Base-by-base conservation (phyloP, 2,888 invertebrate genomes). In the Tenodera sinensis region DNA sequence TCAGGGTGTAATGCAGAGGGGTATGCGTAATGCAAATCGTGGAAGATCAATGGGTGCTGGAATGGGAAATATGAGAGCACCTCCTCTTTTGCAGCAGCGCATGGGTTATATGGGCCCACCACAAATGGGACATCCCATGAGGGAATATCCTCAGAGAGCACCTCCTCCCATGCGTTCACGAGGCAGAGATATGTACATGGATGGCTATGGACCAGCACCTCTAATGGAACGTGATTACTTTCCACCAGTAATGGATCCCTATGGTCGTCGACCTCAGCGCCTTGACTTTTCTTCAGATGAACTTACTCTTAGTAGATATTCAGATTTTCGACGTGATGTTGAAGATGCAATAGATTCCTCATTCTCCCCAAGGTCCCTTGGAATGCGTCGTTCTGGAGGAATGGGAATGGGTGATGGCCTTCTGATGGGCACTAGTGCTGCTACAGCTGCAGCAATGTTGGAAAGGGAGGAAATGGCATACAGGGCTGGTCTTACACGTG, bases 321-420 rank as follows among this genome's bases (percentile, higher is more conserved):
- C 91, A 12, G 91, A 91, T 84, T 91, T 91, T 88, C 89, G 91
- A 7, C 90, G 91, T 20, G 91, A 91, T 89, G 90, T 91, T 14
- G 91, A 91, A 88, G 91, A 91, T 88, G 91, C 91, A 9, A 91
- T 91, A 47, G 91, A 91, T 89, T 91, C 91, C 1, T 91, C 91
- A 1, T 91, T 87, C 83, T 83, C 89, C 15, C 90, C 90, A 27
- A 86, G 90, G 12, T 88, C 89, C 15, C 30, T 89, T 54, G 71
- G 85, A 27, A 47, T 83, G 42, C 85, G 88, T 47, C 81, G 88
- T 15, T 83, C 89, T 83, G 34, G 30, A n/a, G 47, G 85, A 9
- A 30, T 84, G 12, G 85, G 85, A 7, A 85, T 71, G 30, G 54
- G 83, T 15, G 87, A 83, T 28, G 71, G 42, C 0, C 84, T 88